phyloP scores from a whole-genome alignment of 1,140 invertebrate species.

The Pteromalus puparum region DNA sequence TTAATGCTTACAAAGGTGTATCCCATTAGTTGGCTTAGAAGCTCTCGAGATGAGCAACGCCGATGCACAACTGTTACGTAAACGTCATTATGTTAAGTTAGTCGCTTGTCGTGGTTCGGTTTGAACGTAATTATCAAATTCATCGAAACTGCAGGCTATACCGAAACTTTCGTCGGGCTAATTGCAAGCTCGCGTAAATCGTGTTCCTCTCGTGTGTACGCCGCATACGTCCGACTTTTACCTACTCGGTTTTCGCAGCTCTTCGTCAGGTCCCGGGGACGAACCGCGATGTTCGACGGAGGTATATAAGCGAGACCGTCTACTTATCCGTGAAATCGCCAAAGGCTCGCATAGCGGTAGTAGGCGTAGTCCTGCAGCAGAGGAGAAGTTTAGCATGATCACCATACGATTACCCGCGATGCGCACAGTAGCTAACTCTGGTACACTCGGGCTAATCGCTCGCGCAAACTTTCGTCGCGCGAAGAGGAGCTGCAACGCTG shows the following conservation, averaged over 20 bases:
- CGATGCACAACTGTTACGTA: no score
- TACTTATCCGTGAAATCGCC: constrained; percentile 33
- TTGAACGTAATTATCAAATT: neutral
- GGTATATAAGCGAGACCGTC: constrained; percentile 30
- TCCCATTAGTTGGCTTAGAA: no score
- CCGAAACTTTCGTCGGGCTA: neutral
- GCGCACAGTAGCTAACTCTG: neutral
- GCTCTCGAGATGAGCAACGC: no score
- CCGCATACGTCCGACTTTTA: neutral
- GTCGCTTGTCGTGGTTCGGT: no score
- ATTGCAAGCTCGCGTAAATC: neutral
- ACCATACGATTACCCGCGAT: constrained; percentile 51
- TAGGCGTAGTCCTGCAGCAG: neutral
- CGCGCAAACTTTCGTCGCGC: constrained; percentile 4
- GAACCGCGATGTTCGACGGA: constrained; percentile 9
- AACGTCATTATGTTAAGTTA: no score
- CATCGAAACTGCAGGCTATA: neutral
- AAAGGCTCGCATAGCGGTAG: neutral
- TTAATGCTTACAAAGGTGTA: neutral
- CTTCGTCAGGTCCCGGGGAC: neutral
- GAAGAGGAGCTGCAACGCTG: neutral
- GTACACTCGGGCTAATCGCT: constrained; percentile 17
- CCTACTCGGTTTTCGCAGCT: neutral
- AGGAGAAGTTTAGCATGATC: constrained; percentile 54
- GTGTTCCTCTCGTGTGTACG: neutral